Conservation (phyloP, 2,888 invertebrate genomes). For the Bruchidius siliquastri region DNA sequence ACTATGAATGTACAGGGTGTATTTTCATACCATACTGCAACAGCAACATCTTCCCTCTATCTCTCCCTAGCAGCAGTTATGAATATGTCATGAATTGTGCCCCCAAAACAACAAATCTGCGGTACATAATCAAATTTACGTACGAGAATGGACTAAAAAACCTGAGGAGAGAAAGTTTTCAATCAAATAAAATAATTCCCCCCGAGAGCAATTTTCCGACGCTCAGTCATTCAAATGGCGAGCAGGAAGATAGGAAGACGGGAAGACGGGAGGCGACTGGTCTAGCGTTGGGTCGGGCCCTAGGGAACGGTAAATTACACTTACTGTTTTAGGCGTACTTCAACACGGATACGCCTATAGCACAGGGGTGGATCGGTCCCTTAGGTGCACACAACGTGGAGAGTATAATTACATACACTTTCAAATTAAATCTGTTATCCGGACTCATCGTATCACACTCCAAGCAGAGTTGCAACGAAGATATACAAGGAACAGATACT, state of each 20-base stretch:
- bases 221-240: slow-evolving; percentile 49
- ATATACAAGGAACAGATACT: too few species aligned
- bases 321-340: slow-evolving; percentile 47
- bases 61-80: slow-evolving; percentile 22
- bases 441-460: too few species aligned
- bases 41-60: neutral
- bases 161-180: slow-evolving; percentile 50
- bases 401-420: too few species aligned
- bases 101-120: slow-evolving; percentile 48
- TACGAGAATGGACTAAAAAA: slow-evolving; percentile 45
- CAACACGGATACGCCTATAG: slow-evolving; percentile 38
- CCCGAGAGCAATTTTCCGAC: slow-evolving; percentile 66
- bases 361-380: neutral
- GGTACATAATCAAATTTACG: slow-evolving; percentile 50
- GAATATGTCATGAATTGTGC: slow-evolving; percentile 44
- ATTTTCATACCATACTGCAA: neutral
- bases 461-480: too few species aligned
- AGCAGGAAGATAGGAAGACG: slow-evolving; percentile 16
- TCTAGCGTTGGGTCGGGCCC: slow-evolving; percentile 39
- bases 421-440: too few species aligned
- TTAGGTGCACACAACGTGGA: neutral
- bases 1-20: too few species aligned
- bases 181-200: slow-evolving; percentile 73
- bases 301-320: slow-evolving; percentile 49
- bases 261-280: slow-evolving; percentile 33